phyloP scores from a whole-genome alignment of 2,113 vertebrate genomes.

The Triplophysa tibetana region DNA sequence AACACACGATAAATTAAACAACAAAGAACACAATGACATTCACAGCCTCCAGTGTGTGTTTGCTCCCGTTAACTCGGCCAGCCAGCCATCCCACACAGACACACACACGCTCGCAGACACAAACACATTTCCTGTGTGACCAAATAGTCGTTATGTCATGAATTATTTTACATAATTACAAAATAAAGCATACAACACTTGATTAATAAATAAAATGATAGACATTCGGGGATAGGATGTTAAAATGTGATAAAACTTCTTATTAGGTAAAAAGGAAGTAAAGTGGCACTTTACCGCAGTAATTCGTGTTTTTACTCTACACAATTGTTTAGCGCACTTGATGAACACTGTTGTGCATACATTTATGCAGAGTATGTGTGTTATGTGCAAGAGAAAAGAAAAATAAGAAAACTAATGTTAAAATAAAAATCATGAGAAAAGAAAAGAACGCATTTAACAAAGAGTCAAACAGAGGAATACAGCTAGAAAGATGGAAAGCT shows the following conservation, averaged over 20 bases:
- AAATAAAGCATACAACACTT: not conserved
- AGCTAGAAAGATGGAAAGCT: too few relatives aligned
- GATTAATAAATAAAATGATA: not conserved
- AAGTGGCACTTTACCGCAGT: too few relatives aligned
- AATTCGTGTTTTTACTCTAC: too few relatives aligned
- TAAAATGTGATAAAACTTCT: not conserved
- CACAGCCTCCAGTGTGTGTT: conserved; percentile 71
- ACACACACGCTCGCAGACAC: not conserved
- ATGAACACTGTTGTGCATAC: too few relatives aligned
- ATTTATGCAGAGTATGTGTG: too few relatives aligned
- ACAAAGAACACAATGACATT: conserved; percentile 82
- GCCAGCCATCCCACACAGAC: conserved; percentile 22
- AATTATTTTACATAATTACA: conserved; percentile 3
- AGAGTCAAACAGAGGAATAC: too few relatives aligned
- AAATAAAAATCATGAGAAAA: too few relatives aligned
- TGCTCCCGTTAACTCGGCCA: conserved; percentile 67
- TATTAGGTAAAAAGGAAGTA: too few relatives aligned
- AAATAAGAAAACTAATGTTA: too few relatives aligned
- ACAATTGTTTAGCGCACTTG: too few relatives aligned
- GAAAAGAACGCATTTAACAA: too few relatives aligned
- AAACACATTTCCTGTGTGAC: conserved; percentile 24
- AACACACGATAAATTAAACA: conserved; percentile 85
- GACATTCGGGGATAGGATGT: not conserved
- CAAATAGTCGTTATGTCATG: not conserved
- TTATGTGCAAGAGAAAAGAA: too few relatives aligned